Conservation (phyloP, 2,888 invertebrate species). For the Geotrupes spiniger region DNA sequence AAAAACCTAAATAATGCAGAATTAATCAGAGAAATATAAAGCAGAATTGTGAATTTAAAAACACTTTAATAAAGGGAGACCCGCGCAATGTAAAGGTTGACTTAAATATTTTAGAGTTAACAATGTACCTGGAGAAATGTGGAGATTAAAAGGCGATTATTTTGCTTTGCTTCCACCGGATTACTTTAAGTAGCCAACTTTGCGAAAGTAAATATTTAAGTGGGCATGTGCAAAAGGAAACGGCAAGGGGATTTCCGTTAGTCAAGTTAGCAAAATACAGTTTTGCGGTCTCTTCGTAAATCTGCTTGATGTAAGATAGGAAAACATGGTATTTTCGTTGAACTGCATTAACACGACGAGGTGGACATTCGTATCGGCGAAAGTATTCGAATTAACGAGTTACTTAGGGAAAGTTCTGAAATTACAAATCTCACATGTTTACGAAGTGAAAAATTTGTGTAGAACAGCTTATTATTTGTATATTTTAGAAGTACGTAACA, state of each 20-base stretch:
- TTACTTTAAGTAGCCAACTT: constrained; percentile 44
- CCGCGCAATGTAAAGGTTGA: constrained; percentile 27
- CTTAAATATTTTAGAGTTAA: constrained; percentile 42
- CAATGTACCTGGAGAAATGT: constrained; percentile 41
- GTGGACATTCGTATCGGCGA: not conserved
- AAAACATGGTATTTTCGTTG: not conserved
- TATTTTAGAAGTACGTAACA: too few species aligned
- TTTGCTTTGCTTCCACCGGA: constrained; percentile 41
- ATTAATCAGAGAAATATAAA: constrained; percentile 4
- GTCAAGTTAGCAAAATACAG: constrained; percentile 24
- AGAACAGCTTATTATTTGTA: too few species aligned
- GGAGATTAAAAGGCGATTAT: constrained; percentile 44
- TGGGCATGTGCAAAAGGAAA: constrained; percentile 31
- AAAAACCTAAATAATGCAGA: constrained; percentile 3
- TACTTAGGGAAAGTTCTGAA: not conserved
- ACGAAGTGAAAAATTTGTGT: too few species aligned
- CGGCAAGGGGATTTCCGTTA: constrained; percentile 25
- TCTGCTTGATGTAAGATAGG: constrained; percentile 18
- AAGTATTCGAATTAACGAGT: not conserved
- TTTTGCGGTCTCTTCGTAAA: constrained; percentile 27
- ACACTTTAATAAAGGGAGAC: constrained; percentile 3
- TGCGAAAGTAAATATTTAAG: constrained; percentile 45
- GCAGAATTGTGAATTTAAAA: constrained; percentile 6
- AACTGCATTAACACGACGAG: not conserved
- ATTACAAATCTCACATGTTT: too few species aligned